phyloP scores from a whole-genome alignment of 2,888 invertebrate species.

The Parnassius orleans region DNA sequence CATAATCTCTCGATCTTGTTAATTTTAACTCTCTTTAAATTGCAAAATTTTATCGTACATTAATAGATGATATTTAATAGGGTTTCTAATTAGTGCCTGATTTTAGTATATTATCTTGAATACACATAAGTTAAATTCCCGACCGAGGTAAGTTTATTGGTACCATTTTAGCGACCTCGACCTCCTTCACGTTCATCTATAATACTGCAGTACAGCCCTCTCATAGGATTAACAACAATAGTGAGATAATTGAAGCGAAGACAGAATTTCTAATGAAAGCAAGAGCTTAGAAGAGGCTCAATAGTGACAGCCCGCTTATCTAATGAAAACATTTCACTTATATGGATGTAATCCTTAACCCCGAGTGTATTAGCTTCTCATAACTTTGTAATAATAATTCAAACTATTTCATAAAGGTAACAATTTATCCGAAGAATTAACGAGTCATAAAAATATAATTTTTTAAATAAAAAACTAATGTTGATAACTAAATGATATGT shows the following conservation, averaged over 20 bases:
- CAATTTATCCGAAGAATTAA: too few relatives aligned
- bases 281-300: slow-evolving; percentile 2
- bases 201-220: slow-evolving; percentile 8
- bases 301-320: not conserved
- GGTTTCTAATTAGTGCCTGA: too few relatives aligned
- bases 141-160: not conserved
- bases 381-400: not conserved
- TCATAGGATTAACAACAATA: slow-evolving; percentile 26
- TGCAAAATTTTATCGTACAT: too few relatives aligned
- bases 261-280: slow-evolving; percentile 26
- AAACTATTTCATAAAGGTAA: not conserved
- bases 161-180: slow-evolving; percentile 5
- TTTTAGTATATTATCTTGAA: too few relatives aligned
- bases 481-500: too few relatives aligned
- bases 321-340: not conserved
- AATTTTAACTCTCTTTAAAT: too few relatives aligned
- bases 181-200: slow-evolving; percentile 7
- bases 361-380: not conserved
- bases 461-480: too few relatives aligned
- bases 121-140: too few relatives aligned
- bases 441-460: too few relatives aligned
- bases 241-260: slow-evolving; percentile 30
- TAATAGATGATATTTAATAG: too few relatives aligned
- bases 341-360: not conserved
- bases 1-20: too few relatives aligned